A percentile compares a stretch with the other conserved stretches of the same genome.
Evolutionary conservation across 2,113 vertebrate species (phyloP).

Genomic region (Xiphophorus maculatus): DNA sequence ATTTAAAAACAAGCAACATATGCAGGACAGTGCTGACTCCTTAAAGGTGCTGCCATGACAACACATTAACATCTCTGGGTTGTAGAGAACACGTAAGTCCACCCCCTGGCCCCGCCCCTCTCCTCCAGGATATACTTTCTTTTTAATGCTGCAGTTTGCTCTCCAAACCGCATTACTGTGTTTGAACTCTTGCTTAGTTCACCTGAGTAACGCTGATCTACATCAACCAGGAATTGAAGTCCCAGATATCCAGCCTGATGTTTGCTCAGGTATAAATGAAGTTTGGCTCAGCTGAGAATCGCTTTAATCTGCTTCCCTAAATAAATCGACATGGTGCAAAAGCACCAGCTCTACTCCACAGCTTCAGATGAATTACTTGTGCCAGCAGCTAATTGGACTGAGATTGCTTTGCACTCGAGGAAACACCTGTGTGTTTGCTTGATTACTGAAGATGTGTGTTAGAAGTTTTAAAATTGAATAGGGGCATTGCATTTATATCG

Average conservation of each 20-base stretch:
- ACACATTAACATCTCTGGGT: too few species aligned
- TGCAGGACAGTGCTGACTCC: too few species aligned
- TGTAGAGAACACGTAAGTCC: too few species aligned
- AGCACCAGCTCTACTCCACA: conserved; percentile 1
- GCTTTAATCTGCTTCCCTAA: conserved; percentile 46
- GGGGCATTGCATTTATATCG: neutral
- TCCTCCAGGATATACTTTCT: too few species aligned
- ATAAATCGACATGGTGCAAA: conserved; percentile 32
- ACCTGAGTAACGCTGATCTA: neutral
- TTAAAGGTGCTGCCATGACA: too few species aligned
- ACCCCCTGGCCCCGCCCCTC: too few species aligned
- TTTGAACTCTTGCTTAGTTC: neutral
- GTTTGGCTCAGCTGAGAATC: conserved; percentile 38
- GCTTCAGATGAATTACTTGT: conserved; percentile 14
- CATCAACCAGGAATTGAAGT: conserved; percentile 9
- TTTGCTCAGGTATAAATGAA: conserved; percentile 44
- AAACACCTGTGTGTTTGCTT: conserved; percentile 18
- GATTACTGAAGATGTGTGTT: conserved; percentile 10
- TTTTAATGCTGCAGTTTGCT: too few species aligned
- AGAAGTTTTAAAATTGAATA: conserved; percentile 10
- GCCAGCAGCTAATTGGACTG: conserved; percentile 52
- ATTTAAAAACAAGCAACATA: too few species aligned
- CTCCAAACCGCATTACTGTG: too few species aligned
- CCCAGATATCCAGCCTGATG: conserved; percentile 17
- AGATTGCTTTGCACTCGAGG: conserved; percentile 40